Evolutionary conservation across 2,888 invertebrate species (phyloP), one percentile per base, ranked within the genome.

Genomic region (Acanthoscelides obtectus): DNA sequence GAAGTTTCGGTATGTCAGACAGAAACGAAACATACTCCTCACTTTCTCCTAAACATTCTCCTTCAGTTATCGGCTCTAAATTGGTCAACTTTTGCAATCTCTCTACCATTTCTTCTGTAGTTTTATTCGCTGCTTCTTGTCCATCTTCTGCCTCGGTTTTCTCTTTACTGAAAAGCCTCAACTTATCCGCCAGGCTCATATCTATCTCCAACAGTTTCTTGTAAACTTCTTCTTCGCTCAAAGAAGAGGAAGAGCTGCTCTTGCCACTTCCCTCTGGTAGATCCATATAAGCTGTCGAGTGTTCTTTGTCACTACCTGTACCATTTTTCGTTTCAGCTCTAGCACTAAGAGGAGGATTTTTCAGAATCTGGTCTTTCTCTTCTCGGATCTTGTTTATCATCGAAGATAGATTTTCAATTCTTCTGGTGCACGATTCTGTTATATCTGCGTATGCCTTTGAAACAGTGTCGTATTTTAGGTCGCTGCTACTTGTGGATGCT

Each of bases 371-470:
- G 67, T 86, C 84, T 74, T 88, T 88, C 77, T 90, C 90, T 70
- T 86, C 84, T n/a, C 90, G 86, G 5, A 90, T 87, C 79, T 87
- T 86, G n/a, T 87, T 85, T 19, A 91, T 90, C 78, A 89, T 86
- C 12, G 87, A 86, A 0, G 88, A 86, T 5, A 91, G 80, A 72
- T 88, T 87, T 0, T 87, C 86, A 67, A 91, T 90, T 72, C 89
- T 86, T 74, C 89, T 86, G 0, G 86, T 86, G 71, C 88, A 90
- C 67, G 85, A 86, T 67, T 87, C 87, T 0, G 89, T 88, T 19
- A 89, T 84, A 75, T 88, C 84, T 0, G 88, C 85, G 72, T 88
- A 89, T 67, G 87, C 78, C 5, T 69, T 74, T 22, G 75, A 63
- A 8, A 77, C 63, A 3, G 72, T 70, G 2, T 77, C 75, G 20